A percentile compares a stretch with the other conserved stretches of the same genome.
Evolutionary conservation across 2,888 invertebrate species (phyloP).

Genomic region (Caenorhabditis macrosperma): DNA sequence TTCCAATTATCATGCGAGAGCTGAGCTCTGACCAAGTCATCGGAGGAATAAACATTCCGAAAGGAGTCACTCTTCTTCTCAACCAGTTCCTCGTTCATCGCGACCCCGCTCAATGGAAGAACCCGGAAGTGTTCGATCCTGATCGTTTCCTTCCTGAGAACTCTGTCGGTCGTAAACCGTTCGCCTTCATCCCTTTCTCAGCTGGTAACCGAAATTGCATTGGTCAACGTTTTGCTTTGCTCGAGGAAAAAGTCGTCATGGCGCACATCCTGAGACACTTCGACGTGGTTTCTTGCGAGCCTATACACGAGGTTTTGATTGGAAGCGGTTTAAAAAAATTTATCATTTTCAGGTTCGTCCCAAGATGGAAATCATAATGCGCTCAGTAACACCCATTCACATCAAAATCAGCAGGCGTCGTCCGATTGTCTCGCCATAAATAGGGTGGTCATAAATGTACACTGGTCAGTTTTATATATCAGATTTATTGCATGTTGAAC

Average conservation of each 20-base stretch:
- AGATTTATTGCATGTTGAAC: slow-evolving; percentile 40
- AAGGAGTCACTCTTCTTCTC: slow-evolving; percentile 78
- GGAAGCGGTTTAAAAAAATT: too few relatives aligned
- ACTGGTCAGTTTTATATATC: slow-evolving; percentile 26
- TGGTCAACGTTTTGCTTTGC: slow-evolving; percentile 80
- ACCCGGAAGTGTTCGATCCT: slow-evolving; percentile 82
- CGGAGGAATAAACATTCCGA: slow-evolving; percentile 78
- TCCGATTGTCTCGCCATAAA: slow-evolving; percentile 39
- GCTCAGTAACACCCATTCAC: slow-evolving; percentile 81
- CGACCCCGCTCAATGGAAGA: slow-evolving; percentile 81
- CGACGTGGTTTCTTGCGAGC: slow-evolving; percentile 71
- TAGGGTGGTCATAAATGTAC: not conserved
- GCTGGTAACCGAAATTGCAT: slow-evolving; percentile 82
- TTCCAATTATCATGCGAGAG: slow-evolving; percentile 81
- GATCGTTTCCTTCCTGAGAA: slow-evolving; percentile 81
- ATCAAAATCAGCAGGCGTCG: slow-evolving; percentile 74
- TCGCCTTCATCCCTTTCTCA: slow-evolving; percentile 82
- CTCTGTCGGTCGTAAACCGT: slow-evolving; percentile 80
- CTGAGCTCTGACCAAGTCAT: slow-evolving; percentile 80
- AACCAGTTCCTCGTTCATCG: slow-evolving; percentile 80
- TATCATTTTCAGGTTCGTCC: slow-evolving; percentile 74
- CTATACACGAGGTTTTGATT: slow-evolving; percentile 57
- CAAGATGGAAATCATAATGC: slow-evolving; percentile 81
- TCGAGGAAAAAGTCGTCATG: slow-evolving; percentile 82
- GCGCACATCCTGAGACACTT: slow-evolving; percentile 81